Evolutionary conservation across 2,888 invertebrate genomes (phyloP).

Genomic region (Acrobasis consociella): DNA sequence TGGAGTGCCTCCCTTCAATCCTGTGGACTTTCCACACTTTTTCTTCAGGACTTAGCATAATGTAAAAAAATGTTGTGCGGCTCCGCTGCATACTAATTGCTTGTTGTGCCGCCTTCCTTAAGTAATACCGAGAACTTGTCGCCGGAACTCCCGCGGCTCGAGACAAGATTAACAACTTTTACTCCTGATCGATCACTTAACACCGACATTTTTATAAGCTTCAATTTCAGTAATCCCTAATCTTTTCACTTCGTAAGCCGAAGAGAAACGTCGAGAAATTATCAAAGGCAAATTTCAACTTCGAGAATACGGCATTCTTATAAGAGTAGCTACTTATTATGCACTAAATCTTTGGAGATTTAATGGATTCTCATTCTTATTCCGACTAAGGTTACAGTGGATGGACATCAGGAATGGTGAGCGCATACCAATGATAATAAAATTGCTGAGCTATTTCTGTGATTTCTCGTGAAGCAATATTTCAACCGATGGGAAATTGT

Average conservation of each 20-base stretch:
- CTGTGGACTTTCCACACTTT: slow-evolving; percentile 67
- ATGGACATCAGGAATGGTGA: slow-evolving; percentile 54
- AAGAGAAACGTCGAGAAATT: slow-evolving; percentile 35
- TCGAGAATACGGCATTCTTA: slow-evolving; percentile 42
- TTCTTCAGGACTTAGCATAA: slow-evolving; percentile 79
- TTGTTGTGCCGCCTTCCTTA: slow-evolving; percentile 73
- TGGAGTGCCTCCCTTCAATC: slow-evolving; percentile 58
- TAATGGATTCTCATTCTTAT: slow-evolving; percentile 75
- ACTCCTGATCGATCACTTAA: slow-evolving; percentile 74
- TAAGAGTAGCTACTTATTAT: slow-evolving; percentile 60
- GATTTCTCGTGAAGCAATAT: slow-evolving; percentile 20
- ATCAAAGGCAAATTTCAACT: slow-evolving; percentile 49
- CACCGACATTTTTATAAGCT: slow-evolving; percentile 59
- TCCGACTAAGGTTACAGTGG: slow-evolving; percentile 60
- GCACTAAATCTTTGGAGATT: slow-evolving; percentile 64
- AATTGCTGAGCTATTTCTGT: slow-evolving; percentile 33
- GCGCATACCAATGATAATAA: slow-evolving; percentile 59
- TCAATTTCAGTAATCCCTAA: slow-evolving; percentile 59
- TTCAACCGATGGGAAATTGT: slow-evolving; percentile 31
- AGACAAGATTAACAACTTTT: slow-evolving; percentile 78
- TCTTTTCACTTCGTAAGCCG: slow-evolving; percentile 42
- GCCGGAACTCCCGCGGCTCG: slow-evolving; percentile 61
- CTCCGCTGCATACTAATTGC: slow-evolving; percentile 79
- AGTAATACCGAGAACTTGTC: slow-evolving; percentile 63
- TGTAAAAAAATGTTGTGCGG: slow-evolving; percentile 78